These are phyloP conservation scores for Byasa hedistus DNA, from an alignment of 2,888 invertebrate genomes.

Conservation along the genomic window DNA sequence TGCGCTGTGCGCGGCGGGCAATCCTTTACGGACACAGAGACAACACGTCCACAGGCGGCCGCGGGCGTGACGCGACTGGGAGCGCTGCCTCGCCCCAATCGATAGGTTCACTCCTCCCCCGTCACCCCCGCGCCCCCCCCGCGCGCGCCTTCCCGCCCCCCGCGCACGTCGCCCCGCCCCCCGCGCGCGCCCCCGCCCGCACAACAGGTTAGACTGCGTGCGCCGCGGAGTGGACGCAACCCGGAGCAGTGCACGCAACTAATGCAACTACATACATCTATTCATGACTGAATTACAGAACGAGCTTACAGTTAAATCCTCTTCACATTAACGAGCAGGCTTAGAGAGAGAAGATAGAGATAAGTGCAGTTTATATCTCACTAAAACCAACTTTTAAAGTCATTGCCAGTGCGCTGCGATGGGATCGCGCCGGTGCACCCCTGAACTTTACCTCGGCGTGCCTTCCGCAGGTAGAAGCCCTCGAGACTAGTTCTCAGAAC, in stretches of 20 bases:
- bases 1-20: conserved; percentile 33
- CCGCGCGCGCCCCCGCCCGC: conserved; percentile 36
- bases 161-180: conserved; percentile 35
- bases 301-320: too few relatives aligned
- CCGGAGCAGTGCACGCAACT: conserved; percentile 37
- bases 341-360: too few relatives aligned
- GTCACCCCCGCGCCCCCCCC: conserved; percentile 31
- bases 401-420: too few relatives aligned
- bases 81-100: conserved; percentile 56
- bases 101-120: conserved; percentile 44
- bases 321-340: too few relatives aligned
- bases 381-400: too few relatives aligned
- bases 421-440: too few relatives aligned
- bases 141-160: too few relatives aligned
- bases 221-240: conserved; percentile 52
- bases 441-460: too few relatives aligned
- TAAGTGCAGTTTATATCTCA: too few relatives aligned
- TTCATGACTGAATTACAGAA: too few relatives aligned
- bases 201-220: conserved; percentile 74
- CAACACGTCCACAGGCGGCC: conserved; percentile 28
- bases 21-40: conserved; percentile 38
- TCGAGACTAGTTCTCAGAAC: too few relatives aligned
- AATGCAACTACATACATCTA: conserved; percentile 10
- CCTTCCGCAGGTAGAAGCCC: too few relatives aligned
- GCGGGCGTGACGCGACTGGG: conserved; percentile 52